These are phyloP conservation scores for Numida meleagris DNA, from an alignment of 2,113 vertebrate species.

Conservation along the genomic window DNA sequence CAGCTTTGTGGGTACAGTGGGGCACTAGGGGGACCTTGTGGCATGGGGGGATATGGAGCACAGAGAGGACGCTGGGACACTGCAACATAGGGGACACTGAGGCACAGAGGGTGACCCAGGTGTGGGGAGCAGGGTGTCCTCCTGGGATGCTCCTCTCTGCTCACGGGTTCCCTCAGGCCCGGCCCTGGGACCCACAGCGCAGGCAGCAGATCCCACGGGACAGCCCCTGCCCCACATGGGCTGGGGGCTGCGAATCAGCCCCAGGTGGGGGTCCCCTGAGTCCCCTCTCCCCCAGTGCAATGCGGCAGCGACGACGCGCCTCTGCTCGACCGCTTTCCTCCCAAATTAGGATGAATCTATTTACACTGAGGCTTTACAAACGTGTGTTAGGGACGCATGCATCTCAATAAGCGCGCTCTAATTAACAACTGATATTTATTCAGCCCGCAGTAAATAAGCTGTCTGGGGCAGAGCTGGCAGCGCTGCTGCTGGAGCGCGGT, in stretches of 20 bases:
- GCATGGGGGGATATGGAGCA: too few relatives aligned
- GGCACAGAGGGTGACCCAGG: too few relatives aligned
- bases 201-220: neutral
- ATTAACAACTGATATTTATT: conserved; percentile 52
- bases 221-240: fast-evolving
- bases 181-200: too few relatives aligned
- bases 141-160: neutral
- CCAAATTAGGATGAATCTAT: conserved; percentile 18
- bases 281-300: neutral
- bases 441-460: conserved; percentile 22
- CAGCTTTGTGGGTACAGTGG: too few relatives aligned
- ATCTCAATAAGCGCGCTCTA: conserved; percentile 24
- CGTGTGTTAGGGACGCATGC: neutral
- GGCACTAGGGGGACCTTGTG: too few relatives aligned
- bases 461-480: neutral
- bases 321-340: neutral
- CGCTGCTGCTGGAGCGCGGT: neutral
- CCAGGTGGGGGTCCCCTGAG: fast-evolving
- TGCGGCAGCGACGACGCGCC: fast-evolving
- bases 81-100: too few relatives aligned
- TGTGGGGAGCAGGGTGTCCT: fast-evolving
- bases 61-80: too few relatives aligned
- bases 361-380: neutral
- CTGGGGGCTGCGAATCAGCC: neutral
- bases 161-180: neutral